Evolutionary conservation across 2,113 vertebrate genomes (phyloP), one percentile per base, ranked within the genome.

Genomic region (Dendropsophus ebraccatus): DNA sequence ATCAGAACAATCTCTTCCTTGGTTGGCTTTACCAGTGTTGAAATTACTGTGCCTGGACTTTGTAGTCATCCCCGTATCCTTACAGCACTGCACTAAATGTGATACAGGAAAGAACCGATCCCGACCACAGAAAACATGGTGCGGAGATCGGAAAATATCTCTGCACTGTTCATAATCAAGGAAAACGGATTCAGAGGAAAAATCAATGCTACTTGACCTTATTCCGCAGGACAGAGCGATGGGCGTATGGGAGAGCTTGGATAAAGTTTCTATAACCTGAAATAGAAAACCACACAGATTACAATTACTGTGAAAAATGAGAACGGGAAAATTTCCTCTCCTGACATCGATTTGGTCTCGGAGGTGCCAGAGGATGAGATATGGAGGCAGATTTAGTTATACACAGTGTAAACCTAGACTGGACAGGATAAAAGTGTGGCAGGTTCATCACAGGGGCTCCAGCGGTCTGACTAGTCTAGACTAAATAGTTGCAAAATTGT

Each of bases 201-300:
- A 35, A 76, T 81, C 17, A 37, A 45, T 12, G 79, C 52, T 88
- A 92, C 54, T 62, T 25, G 92, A 99, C 98, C 97, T 97, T 93
- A 97, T 95, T 92, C 97, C 97, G 30, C 94, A 95, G 83, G 95
- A 94, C 76, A 97, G 90, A 0, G 97, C 94, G 28, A 94, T 92
- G 1, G 89, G 78, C 11, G 97, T 96, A 49, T 95, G 96, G 74
- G 98, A 99, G 32, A 99, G 96, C 73, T 95, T 96, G 0, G 98
- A 98, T 10, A 99, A 92, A 0, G 97, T 96, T 93, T 99, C 97
- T 92, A 99, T 97, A 79, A 99, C 98, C 98, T 99, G 92, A 91
- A 84, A 79, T 10, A 90, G 74, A 92, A 13, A 70, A 16, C 12
- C 58, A 62, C 0, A 70, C 7, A 41, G 32, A 7, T 69, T 21